phyloP scores from a whole-genome alignment of 2,888 invertebrate genomes.

The Brachypalpus laphriformis region DNA sequence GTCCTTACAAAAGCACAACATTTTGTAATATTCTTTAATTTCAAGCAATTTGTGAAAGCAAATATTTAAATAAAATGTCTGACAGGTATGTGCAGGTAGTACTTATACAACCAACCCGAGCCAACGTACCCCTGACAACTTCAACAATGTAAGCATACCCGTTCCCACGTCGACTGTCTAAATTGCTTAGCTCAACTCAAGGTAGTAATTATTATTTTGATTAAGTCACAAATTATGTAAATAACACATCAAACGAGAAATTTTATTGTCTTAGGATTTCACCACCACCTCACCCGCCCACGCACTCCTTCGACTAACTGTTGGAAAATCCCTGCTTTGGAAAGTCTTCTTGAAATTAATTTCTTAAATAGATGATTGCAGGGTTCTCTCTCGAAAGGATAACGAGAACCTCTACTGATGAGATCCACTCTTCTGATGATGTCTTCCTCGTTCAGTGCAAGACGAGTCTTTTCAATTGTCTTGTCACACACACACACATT shows the following conservation, averaged over 20 bases:
- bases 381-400: background rate
- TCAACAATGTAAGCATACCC: background rate
- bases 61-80: conserved; percentile 29
- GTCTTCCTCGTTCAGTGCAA: background rate
- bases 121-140: background rate
- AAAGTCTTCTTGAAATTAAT: conserved; percentile 15
- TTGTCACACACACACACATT: background rate
- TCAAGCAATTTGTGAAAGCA: conserved; percentile 22
- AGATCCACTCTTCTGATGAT: no score
- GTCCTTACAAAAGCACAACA: background rate
- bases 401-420: conserved; percentile 22
- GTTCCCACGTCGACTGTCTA: background rate
- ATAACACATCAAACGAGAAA: conserved; percentile 46
- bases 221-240: conserved; percentile 59
- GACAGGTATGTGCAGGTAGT: background rate
- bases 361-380: conserved; percentile 2
- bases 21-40: conserved; percentile 19
- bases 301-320: background rate
- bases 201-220: conserved; percentile 54
- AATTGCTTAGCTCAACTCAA: conserved; percentile 27
- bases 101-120: background rate
- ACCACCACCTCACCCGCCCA: background rate
- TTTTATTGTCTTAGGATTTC: conserved; percentile 46
- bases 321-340: background rate
- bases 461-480: background rate